phyloP scores from a whole-genome alignment of 2,888 invertebrate genomes.

The Orchesella flavescens region DNA sequence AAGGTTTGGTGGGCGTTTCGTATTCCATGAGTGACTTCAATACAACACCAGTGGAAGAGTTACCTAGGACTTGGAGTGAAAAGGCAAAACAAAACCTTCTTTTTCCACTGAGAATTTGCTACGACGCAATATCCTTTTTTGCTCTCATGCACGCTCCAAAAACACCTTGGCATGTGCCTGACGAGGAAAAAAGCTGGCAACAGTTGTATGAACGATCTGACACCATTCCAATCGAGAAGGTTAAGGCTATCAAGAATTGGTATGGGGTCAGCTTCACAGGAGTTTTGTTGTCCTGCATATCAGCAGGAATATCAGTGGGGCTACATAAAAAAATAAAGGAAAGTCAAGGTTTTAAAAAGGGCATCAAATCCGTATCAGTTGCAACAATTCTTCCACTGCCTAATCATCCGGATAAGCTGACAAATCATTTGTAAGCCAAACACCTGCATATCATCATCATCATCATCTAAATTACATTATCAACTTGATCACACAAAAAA shows the following conservation, averaged over 20 bases:
- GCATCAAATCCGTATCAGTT: background rate
- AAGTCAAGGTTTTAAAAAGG: background rate
- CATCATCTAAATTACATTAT: too few relatives aligned
- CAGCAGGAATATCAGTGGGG: slow-evolving; percentile 9
- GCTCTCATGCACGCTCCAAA: background rate
- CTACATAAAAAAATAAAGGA: background rate
- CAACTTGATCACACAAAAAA: too few relatives aligned
- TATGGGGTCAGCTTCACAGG: slow-evolving; percentile 40
- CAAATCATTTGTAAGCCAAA: slow-evolving; percentile 27
- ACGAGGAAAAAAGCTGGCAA: slow-evolving; percentile 12
- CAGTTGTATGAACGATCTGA: slow-evolving; percentile 30
- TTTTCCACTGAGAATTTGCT: background rate
- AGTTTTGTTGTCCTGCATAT: slow-evolving; percentile 3
- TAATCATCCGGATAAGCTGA: slow-evolving; percentile 33
- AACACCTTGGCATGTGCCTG: slow-evolving; percentile 33
- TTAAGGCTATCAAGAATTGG: slow-evolving; percentile 29
- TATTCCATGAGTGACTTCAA: background rate
- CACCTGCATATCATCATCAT: background rate
- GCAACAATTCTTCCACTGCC: slow-evolving; percentile 11
- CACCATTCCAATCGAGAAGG: slow-evolving; percentile 16
- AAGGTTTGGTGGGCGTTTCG: slow-evolving; percentile 20
- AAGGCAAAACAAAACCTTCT: background rate
- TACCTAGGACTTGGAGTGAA: too few relatives aligned
- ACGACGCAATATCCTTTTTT: background rate
- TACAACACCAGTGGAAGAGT: background rate